Evolutionary conservation across 2,888 invertebrate species (phyloP).

Genomic region (Drosophila diplacantha): DNA sequence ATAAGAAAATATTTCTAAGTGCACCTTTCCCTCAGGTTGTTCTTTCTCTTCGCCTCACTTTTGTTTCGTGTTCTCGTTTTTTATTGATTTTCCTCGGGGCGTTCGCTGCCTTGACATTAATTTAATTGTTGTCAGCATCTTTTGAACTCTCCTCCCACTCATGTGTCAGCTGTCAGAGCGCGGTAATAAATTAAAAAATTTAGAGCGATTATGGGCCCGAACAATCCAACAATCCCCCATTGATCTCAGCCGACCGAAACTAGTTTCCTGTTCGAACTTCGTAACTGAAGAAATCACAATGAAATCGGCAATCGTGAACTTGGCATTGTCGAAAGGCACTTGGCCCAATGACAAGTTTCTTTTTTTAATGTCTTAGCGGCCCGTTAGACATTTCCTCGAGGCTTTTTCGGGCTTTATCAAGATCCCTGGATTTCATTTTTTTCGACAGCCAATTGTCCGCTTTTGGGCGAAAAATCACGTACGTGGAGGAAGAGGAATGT

Average conservation of each 20-base stretch:
- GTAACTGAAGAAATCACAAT: constrained; percentile 19
- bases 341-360: constrained; percentile 48
- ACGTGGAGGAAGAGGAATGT: constrained; percentile 37
- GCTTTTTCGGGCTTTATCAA: constrained; percentile 40
- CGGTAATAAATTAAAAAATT: constrained; percentile 63
- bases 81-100: constrained; percentile 60
- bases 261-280: constrained; percentile 47
- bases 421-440: constrained; percentile 21
- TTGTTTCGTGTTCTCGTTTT: constrained; percentile 15
- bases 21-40: constrained; percentile 27
- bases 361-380: constrained; percentile 5
- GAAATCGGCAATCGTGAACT: constrained; percentile 36
- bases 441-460: constrained; percentile 43
- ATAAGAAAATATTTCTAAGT: constrained; percentile 7
- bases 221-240: constrained; percentile 48
- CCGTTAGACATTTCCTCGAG: constrained; percentile 38
- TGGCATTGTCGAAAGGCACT: constrained; percentile 35
- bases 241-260: constrained; percentile 63
- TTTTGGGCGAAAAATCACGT: constrained; percentile 58
- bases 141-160: constrained; percentile 51
- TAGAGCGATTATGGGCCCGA: constrained; percentile 62
- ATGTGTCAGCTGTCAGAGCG: constrained; percentile 51
- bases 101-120: constrained; percentile 60
- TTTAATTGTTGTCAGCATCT: constrained; percentile 73
- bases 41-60: constrained; percentile 18